phyloP scores from a whole-genome alignment of 2,888 invertebrate species.

The Phasia obesa region DNA sequence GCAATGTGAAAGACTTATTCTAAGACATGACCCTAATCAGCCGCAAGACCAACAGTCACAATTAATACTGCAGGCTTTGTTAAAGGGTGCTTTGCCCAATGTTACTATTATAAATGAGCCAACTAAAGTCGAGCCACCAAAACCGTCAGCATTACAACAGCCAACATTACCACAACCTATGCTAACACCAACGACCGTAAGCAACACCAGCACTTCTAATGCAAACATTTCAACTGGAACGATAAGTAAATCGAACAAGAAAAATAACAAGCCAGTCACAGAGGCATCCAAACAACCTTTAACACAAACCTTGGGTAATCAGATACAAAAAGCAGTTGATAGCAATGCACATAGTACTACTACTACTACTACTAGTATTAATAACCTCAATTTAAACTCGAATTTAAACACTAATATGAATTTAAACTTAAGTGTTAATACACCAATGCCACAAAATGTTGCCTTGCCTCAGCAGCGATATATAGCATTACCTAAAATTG shows the following conservation, averaged over 20 bases:
- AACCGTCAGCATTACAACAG: conserved; percentile 60
- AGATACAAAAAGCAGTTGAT: conserved; percentile 33
- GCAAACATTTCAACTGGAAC: conserved; percentile 60
- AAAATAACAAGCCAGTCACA: conserved; percentile 50
- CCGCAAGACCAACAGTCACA: conserved; percentile 84
- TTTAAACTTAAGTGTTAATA: conserved; percentile 7
- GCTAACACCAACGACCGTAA: conserved; percentile 73
- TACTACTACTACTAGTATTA: neutral
- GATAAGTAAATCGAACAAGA: conserved; percentile 72
- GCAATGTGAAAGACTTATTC: conserved; percentile 86
- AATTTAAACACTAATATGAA: conserved; percentile 65
- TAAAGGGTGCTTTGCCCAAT: conserved; percentile 82
- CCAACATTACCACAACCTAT: conserved; percentile 72
- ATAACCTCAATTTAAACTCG: conserved; percentile 13
- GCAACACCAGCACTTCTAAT: conserved; percentile 33
- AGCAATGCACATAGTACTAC: neutral
- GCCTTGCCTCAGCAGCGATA: conserved; percentile 76
- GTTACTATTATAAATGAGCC: conserved; percentile 82
- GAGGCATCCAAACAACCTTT: conserved; percentile 34
- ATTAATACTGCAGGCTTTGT: conserved; percentile 81
- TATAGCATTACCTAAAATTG: conserved; percentile 81
- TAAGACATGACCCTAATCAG: conserved; percentile 86
- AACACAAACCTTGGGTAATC: conserved; percentile 30
- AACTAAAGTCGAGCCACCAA: conserved; percentile 74
- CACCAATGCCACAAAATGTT: conserved; percentile 68